These are phyloP conservation scores for Hyperoplus lanceolatus DNA, from an alignment of 2,797 vertebrate genomes.

Conservation along the genomic window DNA sequence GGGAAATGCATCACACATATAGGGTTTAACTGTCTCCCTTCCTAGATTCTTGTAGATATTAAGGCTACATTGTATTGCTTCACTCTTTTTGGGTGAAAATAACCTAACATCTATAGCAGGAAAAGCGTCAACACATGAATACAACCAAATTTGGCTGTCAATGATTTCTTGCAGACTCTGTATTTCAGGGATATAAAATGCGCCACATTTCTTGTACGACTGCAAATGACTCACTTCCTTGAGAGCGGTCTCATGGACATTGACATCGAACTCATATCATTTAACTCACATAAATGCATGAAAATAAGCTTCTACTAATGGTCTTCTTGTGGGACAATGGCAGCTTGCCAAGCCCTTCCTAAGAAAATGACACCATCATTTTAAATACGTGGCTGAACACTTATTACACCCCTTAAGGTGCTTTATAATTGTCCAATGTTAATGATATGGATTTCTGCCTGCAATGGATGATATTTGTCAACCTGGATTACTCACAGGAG, in stretches of 20 bases:
- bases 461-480: slow-evolving; percentile 35
- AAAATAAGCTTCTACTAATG: slow-evolving; percentile 1
- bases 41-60: slow-evolving; percentile 3
- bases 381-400: slow-evolving; percentile 16
- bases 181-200: not conserved
- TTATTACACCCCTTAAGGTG: not conserved
- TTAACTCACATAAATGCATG: slow-evolving; percentile 8
- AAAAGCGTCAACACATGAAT: not conserved
- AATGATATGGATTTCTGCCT: slow-evolving; percentile 36
- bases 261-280: slow-evolving; percentile 25
- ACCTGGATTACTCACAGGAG: slow-evolving; percentile 12
- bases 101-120: not conserved
- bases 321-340: not conserved
- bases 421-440: slow-evolving; percentile 2
- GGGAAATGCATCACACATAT: slow-evolving; percentile 33
- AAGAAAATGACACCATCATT: slow-evolving; percentile 15
- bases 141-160: too few relatives aligned
- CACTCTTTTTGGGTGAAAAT: not conserved
- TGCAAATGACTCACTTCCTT: slow-evolving; percentile 13
- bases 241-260: not conserved
- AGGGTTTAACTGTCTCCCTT: slow-evolving; percentile 21
- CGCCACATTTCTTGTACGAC: slow-evolving; percentile 3
- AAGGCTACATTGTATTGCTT: not conserved
- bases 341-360: slow-evolving; percentile 8
- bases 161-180: not conserved